Percentiles rank a stretch among this genome's conserved stretches.
Evolutionary conservation across 2,797 vertebrate genomes (phyloP).

Genomic region (Liasis olivaceus): DNA sequence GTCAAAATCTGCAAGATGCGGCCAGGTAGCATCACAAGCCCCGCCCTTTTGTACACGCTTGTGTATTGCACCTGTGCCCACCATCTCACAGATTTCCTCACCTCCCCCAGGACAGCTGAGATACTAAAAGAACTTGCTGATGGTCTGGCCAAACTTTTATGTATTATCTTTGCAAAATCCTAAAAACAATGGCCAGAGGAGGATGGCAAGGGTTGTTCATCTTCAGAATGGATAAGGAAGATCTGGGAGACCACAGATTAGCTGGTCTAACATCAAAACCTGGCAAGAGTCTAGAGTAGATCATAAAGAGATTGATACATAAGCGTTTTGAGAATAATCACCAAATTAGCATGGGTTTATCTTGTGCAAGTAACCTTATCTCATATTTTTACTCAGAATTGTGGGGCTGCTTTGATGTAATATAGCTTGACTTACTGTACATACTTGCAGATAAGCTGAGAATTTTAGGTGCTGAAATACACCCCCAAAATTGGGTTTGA

Average conservation of each 20-base stretch:
- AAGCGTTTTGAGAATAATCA: background rate
- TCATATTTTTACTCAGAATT: background rate
- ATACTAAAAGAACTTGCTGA: background rate
- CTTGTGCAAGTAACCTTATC: background rate
- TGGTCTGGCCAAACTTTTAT: background rate
- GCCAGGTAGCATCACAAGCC: background rate
- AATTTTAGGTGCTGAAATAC: no score
- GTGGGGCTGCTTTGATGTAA: no score
- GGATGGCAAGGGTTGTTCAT: background rate
- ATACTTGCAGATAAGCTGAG: no score
- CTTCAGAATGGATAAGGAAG: background rate
- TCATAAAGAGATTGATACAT: background rate
- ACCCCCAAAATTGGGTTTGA: no score
- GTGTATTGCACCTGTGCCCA: background rate
- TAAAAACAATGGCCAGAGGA: background rate
- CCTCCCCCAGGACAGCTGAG: background rate
- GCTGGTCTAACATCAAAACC: background rate
- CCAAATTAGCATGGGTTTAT: background rate
- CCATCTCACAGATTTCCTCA: background rate
- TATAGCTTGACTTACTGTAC: no score
- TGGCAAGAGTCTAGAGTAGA: background rate
- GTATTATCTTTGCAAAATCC: background rate
- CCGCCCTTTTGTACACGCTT: background rate
- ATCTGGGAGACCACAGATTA: background rate
- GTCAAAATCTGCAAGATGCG: background rate